These are phyloP conservation scores for Pycnonotus jocosus DNA, from an alignment of 2,113 vertebrate species.

Conservation along the genomic window DNA sequence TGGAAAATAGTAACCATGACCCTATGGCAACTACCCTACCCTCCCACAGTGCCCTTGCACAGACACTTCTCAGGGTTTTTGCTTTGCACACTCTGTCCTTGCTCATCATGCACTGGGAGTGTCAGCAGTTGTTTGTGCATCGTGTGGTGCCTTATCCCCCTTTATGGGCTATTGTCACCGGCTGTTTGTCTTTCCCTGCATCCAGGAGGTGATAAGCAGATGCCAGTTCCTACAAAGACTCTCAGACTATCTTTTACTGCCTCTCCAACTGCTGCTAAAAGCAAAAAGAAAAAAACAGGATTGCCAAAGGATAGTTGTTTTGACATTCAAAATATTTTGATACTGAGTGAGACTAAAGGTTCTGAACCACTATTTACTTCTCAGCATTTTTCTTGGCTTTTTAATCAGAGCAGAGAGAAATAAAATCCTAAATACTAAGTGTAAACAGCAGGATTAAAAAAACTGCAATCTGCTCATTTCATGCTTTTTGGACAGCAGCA, in stretches of 20 bases:
- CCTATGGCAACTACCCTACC: not conserved
- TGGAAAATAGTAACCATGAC: not conserved
- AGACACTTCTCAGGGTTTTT: not conserved
- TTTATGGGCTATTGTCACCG: fast-evolving
- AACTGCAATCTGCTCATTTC: not conserved
- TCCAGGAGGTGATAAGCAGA: not conserved
- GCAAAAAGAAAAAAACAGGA: not conserved
- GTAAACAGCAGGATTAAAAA: not conserved
- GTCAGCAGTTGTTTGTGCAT: not conserved
- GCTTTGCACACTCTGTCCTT: not conserved
- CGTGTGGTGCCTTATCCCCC: not conserved
- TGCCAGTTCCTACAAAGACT: not conserved
- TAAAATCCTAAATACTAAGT: not conserved
- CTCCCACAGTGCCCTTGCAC: not conserved
- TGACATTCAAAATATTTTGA: not conserved
- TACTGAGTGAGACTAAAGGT: not conserved
- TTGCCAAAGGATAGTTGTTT: not conserved
- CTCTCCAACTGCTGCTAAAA: not conserved
- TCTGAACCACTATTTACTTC: not conserved
- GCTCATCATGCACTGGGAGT: not conserved
- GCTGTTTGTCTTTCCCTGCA: not conserved
- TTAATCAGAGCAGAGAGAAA: not conserved
- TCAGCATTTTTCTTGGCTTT: not conserved
- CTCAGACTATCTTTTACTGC: not conserved
- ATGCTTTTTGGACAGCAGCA: not conserved